Evolutionary conservation across 1,140 invertebrate species (phyloP), one percentile per base, ranked within the genome.

Genomic region (Nephila pilipes): DNA sequence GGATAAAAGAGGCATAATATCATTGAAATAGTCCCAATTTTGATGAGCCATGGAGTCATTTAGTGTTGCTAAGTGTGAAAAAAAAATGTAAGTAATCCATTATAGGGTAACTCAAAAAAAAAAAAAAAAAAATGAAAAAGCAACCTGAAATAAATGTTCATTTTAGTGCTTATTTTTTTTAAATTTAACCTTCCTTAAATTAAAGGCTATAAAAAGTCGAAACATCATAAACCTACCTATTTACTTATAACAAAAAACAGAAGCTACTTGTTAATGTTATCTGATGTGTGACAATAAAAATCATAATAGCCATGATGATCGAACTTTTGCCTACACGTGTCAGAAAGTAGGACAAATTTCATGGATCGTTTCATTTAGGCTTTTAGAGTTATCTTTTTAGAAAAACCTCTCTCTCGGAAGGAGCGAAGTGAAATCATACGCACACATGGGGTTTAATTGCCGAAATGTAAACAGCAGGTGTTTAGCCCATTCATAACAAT

Each of bases 381-480:
- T 36, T 18, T 69, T 75, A 5, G 32, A 14, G 32, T 5, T 75
- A 32, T 36, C 18, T 75, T 36, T 75, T 14, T n/a, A n/a, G 16
- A 12, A 75, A 46, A 75, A 25, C 69, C 29, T 75, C 32, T 25
- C 63, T 3, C 32, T 75, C 0, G 16, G 16, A 1, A 75, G 29
- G 8, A 32, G 4, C 1, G 16, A 29, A 75, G 25, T 29, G 65
- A 75, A 75, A 32, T 32, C 18, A 5, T 5, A 32, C 29, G n/a
- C 69, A 18, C 69, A 75, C 29, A 75, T 16, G 14, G 69, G 14
- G 12, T 75, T 75, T 75, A 75, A 75, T 75, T 75, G 69, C 69
- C 32, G 69, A 32, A 32, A 32, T 46, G 29, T 75, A 75, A 75
- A 75, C 69, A 75, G 69, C 69, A 75, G 69, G 69, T 75, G 69